Conservation (phyloP, 2,797 vertebrate species). For the Premnoplex brunnescens region DNA sequence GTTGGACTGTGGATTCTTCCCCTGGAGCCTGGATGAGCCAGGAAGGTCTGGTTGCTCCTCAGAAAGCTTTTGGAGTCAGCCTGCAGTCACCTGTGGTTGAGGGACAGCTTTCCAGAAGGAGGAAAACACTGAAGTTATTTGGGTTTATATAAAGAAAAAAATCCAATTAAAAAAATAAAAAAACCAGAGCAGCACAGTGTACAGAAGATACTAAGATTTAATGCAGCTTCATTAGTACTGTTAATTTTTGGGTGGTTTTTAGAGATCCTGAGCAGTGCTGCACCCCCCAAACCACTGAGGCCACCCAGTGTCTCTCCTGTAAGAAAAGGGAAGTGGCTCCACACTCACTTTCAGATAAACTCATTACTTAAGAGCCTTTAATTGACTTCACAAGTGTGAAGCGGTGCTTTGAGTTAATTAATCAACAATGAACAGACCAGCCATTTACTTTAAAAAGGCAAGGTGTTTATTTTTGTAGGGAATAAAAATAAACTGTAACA, state of each 20-base stretch:
- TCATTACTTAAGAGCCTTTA: not conserved
- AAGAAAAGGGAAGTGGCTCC: not conserved
- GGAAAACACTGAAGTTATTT: not conserved
- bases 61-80: not conserved
- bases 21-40: not conserved
- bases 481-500: conserved; percentile 51
- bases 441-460: conserved; percentile 8
- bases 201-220: not conserved
- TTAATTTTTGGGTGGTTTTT: not conserved
- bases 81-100: not conserved
- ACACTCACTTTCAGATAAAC: not conserved
- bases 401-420: not conserved
- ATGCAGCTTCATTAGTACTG: not conserved
- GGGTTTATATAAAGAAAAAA: not conserved
- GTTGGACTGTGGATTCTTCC: not conserved
- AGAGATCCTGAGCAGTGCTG: not conserved
- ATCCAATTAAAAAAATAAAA: not conserved
- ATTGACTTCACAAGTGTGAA: not conserved
- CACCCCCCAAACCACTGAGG: not conserved
- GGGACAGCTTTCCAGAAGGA: not conserved
- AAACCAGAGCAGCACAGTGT: not conserved
- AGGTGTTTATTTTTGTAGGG: conserved; percentile 39
- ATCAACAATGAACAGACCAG: not conserved
- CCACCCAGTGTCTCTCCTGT: not conserved
- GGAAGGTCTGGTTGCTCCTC: not conserved